Conservation (phyloP, 2,888 invertebrate species). For the Amphipyra berbera region DNA sequence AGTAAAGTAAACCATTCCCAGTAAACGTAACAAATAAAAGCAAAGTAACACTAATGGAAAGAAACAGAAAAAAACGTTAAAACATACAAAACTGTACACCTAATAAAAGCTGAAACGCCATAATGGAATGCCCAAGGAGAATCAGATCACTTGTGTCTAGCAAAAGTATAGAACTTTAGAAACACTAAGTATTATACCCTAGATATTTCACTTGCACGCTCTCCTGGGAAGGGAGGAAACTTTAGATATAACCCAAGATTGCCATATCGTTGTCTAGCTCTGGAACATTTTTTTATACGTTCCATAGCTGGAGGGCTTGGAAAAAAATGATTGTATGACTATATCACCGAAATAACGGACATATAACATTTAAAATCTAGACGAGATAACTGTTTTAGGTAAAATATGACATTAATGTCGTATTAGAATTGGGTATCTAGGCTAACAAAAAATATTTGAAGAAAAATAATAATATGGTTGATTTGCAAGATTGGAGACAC, state of each 20-base stretch:
- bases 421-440: too few relatives aligned
- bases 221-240: slow-evolving; percentile 14
- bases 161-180: slow-evolving; percentile 4
- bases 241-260: slow-evolving; percentile 26
- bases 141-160: not conserved
- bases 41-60: too few relatives aligned
- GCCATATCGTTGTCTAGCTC: slow-evolving; percentile 12
- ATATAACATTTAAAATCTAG: slow-evolving; percentile 2
- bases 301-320: slow-evolving; percentile 8
- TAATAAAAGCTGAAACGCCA: too few relatives aligned
- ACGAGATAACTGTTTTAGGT: slow-evolving; percentile 1
- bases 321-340: slow-evolving; percentile 1
- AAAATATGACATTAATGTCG: too few relatives aligned
- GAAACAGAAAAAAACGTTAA: too few relatives aligned
- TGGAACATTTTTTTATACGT: slow-evolving; percentile 15
- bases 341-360: slow-evolving; percentile 2
- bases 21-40: too few relatives aligned
- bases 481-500: too few relatives aligned
- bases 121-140: too few relatives aligned
- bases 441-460: not conserved
- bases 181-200: slow-evolving; percentile 7
- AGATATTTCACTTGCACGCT: slow-evolving; percentile 6
- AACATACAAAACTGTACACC: too few relatives aligned
- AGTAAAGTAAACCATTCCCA: too few relatives aligned
- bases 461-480: not conserved